Percentiles rank a stretch among this genome's conserved stretches.
Conservation (phyloP, 37 sponge, comb jelly and placozoan species). For the Aplysina aerophoba region DNA sequence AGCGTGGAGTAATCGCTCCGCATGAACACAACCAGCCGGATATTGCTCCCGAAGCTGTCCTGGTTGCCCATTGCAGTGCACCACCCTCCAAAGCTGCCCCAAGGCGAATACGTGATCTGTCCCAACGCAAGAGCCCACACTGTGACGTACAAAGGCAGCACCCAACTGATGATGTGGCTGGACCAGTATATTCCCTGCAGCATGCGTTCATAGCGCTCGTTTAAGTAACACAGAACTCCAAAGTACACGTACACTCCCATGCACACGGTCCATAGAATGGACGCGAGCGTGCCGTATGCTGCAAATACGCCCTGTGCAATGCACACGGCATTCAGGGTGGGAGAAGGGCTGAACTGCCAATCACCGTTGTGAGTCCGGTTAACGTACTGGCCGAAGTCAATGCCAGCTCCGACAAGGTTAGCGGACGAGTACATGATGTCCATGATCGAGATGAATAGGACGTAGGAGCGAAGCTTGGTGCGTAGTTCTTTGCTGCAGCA, state of each 20-base stretch:
- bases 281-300: conserved; percentile 54
- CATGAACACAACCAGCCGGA: neutral
- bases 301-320: conserved; percentile 67
- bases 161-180: conserved; percentile 52
- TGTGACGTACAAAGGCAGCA: conserved; percentile 38
- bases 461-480: conserved; percentile 46
- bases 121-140: conserved; percentile 45
- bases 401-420: conserved; percentile 52
- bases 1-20: neutral
- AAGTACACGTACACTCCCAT: conserved; percentile 66
- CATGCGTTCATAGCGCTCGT: neutral
- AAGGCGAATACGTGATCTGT: conserved; percentile 62
- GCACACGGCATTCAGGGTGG: neutral
- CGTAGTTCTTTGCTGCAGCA: conserved; percentile 39
- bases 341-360: neutral
- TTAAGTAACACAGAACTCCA: neutral
- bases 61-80: conserved; percentile 23
- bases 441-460: conserved; percentile 77
- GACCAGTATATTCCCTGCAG: neutral
- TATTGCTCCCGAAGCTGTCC: neutral
- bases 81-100: conserved; percentile 72
- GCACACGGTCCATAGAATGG: conserved; percentile 67
- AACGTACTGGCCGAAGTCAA: conserved; percentile 51
- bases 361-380: neutral
- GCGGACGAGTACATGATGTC: conserved; percentile 49